Base-by-base conservation (phyloP, 2,888 invertebrate genomes). In the Pogonocherus hispidulus region DNA sequence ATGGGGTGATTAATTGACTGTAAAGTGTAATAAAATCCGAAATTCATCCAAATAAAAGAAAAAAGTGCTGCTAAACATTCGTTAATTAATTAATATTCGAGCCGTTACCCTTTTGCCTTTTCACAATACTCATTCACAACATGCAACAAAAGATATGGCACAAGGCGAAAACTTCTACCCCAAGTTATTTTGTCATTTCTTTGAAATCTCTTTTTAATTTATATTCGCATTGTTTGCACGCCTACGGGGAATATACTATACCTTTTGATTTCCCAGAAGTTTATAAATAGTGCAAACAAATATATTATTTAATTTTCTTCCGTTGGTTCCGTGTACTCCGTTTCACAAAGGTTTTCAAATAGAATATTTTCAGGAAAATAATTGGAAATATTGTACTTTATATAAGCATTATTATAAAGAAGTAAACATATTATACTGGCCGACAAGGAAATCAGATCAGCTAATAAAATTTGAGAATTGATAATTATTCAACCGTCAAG, bases 231-330 rank as follows among this genome's bases (percentile, higher is more conserved):
- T 51, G 37, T 63, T 41, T 19, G 3, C 14, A 0, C 11, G n/a
- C 19, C 63, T 9, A 18, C 35, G 41, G 44, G 52, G 63, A 52
- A 41, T 14, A 37, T 44, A 52, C n/a, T 18, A 16, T 8, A 54
- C 18, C 49, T 16, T 52, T 63, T 52, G 37, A 63, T 63, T 63
- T 63, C 54, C 41, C 54, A 22, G 44, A 52, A 52, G 63, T 41
- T 63, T 54, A 35, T 63, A n/a, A 14, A 23, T 54, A 23, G 32
- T 2, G 9, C 52, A 41, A 23, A 37, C 54, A 63, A 52, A 49
- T 49, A 60, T 63, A 44, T 44, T 41, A 63, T 23, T 57, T 54
- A 63, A 63, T 63, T 54, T 16, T 37, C 41, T 54, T 51, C 52
- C 41, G 37, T 41, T 54, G 27, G 14, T 23, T 44, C 14, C 14